Evolutionary conservation across 2,113 vertebrate species (phyloP).

Genomic region (Mobula birostris): DNA sequence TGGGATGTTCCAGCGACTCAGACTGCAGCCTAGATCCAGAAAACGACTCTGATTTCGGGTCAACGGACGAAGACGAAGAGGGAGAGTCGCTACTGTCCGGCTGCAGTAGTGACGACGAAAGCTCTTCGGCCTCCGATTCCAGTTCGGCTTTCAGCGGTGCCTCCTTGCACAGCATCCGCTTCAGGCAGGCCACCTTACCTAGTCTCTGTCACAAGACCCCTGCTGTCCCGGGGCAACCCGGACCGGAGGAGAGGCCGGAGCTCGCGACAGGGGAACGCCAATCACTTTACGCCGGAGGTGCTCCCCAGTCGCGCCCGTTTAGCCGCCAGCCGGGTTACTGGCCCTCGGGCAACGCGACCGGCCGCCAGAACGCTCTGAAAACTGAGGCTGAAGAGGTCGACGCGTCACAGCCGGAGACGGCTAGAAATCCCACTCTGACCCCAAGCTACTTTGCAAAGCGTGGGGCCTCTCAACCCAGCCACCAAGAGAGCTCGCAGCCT

Average conservation of each 20-base stretch:
- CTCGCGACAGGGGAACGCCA: background rate
- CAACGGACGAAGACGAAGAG: conserved; percentile 48
- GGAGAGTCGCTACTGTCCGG: conserved; percentile 44
- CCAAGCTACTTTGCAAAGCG: background rate
- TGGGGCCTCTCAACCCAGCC: background rate
- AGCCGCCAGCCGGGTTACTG: conserved; percentile 4
- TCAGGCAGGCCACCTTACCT: conserved; percentile 42
- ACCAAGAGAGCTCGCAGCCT: background rate
- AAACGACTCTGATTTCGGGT: conserved; percentile 27
- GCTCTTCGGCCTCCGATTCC: conserved; percentile 53
- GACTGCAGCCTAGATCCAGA: conserved; percentile 47
- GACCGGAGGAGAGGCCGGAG: conserved; percentile 39
- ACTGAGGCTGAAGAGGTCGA: background rate
- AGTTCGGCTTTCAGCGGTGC: conserved; percentile 53
- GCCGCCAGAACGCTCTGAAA: too few relatives aligned
- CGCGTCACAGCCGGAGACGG: too few relatives aligned
- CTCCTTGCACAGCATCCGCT: conserved; percentile 52
- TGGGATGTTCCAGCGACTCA: conserved; percentile 53
- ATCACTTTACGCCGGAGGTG: background rate
- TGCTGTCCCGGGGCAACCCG: conserved; percentile 39
- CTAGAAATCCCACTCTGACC: background rate
- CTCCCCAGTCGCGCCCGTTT: background rate
- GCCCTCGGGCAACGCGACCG: background rate
- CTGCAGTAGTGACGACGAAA: conserved; percentile 50
- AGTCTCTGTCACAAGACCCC: conserved; percentile 37